phyloP scores from a whole-genome alignment of 2,797 vertebrate species.

The Anisognathus igniventris region DNA sequence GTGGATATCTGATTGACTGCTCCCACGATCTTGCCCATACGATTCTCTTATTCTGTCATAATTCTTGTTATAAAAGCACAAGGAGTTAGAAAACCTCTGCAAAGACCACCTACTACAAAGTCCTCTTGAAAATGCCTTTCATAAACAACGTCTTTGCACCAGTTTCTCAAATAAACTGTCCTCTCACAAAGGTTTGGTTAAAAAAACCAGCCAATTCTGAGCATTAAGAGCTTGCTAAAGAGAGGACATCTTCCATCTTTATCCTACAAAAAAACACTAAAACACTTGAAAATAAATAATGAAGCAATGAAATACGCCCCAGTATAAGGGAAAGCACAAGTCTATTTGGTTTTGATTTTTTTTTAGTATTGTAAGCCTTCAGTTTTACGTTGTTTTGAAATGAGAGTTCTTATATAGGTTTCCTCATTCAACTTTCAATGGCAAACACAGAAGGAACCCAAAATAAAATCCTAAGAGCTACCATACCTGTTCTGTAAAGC shows the following conservation, averaged over 20 bases:
- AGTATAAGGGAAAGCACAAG: not conserved
- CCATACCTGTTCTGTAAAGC: not conserved
- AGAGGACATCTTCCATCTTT: not conserved
- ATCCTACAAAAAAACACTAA: too few species aligned
- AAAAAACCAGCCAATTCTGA: not conserved
- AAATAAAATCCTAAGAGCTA: not conserved
- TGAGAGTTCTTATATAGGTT: not conserved
- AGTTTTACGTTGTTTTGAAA: not conserved
- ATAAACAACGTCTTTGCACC: not conserved
- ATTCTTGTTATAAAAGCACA: not conserved
- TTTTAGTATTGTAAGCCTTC: not conserved
- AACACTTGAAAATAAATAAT: not conserved
- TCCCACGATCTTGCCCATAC: not conserved
- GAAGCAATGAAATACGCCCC: not conserved
- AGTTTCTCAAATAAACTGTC: conserved; percentile 27
- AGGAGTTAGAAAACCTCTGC: not conserved
- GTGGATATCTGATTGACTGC: not conserved
- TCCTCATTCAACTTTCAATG: not conserved
- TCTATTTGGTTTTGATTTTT: fast-evolving
- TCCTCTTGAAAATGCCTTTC: conserved; percentile 1
- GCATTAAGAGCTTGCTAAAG: not conserved
- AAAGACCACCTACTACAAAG: conserved; percentile 32
- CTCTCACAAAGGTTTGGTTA: not conserved
- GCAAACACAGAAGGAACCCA: not conserved
- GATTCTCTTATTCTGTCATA: conserved; percentile 9